Percentiles rank a stretch among this genome's conserved stretches.
phyloP scores from a whole-genome alignment of 2,113 vertebrate species.

The Ictalurus furcatus region DNA sequence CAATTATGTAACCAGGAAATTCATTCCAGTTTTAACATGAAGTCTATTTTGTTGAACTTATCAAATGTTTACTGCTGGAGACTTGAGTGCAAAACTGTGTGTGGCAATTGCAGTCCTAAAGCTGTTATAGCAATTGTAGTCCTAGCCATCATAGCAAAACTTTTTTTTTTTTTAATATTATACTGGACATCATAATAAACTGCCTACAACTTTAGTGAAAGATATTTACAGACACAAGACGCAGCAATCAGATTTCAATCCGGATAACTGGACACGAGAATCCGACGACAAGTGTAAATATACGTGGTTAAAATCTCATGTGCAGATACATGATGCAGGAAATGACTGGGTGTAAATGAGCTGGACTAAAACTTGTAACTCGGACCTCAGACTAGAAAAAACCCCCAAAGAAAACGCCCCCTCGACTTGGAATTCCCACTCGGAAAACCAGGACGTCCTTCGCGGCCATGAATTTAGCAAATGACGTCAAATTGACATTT shows the following conservation, averaged over 20 bases:
- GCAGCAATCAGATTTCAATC: too few relatives aligned
- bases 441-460: neutral
- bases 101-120: too few relatives aligned
- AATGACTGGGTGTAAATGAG: neutral
- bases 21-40: too few relatives aligned
- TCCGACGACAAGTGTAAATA: neutral
- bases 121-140: too few relatives aligned
- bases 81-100: too few relatives aligned
- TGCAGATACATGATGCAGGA: neutral
- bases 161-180: neutral
- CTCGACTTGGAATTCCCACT: neutral
- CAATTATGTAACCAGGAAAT: too few relatives aligned
- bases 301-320: too few relatives aligned
- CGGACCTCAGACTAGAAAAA: neutral
- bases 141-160: too few relatives aligned
- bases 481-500: neutral
- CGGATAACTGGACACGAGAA: too few relatives aligned
- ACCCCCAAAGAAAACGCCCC: neutral
- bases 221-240: neutral
- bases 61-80: too few relatives aligned
- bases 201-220: neutral
- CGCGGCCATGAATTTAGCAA: neutral
- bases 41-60: too few relatives aligned
- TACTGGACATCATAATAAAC: too few relatives aligned
- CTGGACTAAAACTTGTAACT: neutral